Percentiles rank a stretch among this genome's conserved stretches.
phyloP scores from a whole-genome alignment of 1,140 invertebrate genomes.

The Anthonomus grandis region DNA sequence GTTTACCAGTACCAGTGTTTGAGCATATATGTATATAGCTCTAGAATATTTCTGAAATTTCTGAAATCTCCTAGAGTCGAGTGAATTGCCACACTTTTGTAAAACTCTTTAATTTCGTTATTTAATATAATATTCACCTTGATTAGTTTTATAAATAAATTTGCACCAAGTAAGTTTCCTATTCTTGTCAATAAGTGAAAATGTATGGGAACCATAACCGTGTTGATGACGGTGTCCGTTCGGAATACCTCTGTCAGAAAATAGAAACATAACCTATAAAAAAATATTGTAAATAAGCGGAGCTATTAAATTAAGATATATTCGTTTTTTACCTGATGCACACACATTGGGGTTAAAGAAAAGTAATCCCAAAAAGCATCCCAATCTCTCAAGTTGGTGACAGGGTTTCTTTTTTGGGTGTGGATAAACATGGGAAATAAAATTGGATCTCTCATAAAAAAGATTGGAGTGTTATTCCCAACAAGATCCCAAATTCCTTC shows the following conservation, averaged over 20 bases:
- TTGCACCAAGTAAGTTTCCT: conserved; percentile 75
- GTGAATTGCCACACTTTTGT: too few relatives aligned
- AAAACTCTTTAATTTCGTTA: too few relatives aligned
- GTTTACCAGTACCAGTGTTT: too few relatives aligned
- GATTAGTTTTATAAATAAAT: conserved; percentile 86
- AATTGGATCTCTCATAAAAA: conserved; percentile 87
- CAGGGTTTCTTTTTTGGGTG: conserved; percentile 86
- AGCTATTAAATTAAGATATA: background rate
- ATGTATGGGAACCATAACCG: conserved; percentile 88
- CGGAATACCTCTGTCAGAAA: conserved; percentile 83
- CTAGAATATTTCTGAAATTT: too few relatives aligned
- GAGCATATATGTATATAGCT: too few relatives aligned
- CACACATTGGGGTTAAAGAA: conserved; percentile 74
- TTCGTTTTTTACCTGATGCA: conserved; percentile 63
- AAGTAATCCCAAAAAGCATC: conserved; percentile 94
- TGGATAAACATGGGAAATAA: conserved; percentile 83
- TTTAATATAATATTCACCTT: conserved; percentile 56
- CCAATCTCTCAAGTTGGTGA: conserved; percentile 79
- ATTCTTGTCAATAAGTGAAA: conserved; percentile 77
- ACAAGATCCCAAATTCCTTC: conserved; percentile 92
- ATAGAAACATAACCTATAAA: conserved; percentile 62
- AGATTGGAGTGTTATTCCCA: conserved; percentile 90
- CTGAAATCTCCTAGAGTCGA: too few relatives aligned
- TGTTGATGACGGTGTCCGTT: conserved; percentile 86
- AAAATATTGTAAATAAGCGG: background rate